Percentiles rank a stretch among this genome's conserved stretches.
Evolutionary conservation across 2,113 vertebrate genomes (phyloP).

Genomic region (Motacilla tschutschensis): DNA sequence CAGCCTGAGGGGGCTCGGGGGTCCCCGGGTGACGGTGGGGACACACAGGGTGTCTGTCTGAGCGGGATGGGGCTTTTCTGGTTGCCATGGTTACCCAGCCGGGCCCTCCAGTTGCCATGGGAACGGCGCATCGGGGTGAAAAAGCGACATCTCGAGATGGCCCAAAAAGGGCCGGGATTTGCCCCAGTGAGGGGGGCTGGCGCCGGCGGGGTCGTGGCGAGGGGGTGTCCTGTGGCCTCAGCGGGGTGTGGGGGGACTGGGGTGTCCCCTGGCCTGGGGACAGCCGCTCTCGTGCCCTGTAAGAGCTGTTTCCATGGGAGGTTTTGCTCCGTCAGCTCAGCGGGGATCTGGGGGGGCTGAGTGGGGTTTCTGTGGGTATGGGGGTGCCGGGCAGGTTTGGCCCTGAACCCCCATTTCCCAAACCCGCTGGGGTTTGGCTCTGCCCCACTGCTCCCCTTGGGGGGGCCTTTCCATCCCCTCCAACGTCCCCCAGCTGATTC

Average conservation of each 20-base stretch:
- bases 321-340: background rate
- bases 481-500: background rate
- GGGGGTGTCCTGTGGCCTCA: background rate
- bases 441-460: background rate
- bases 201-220: fast-evolving
- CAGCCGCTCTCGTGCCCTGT: background rate
- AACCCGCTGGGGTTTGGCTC: background rate
- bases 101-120: slow-evolving; percentile 73
- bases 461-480: background rate
- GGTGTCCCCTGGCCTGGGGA: background rate
- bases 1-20: background rate
- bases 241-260: fast-evolving
- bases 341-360: too few relatives aligned
- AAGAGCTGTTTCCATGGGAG: fast-evolving
- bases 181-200: fast-evolving
- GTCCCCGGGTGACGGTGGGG: background rate
- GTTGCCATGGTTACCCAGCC: slow-evolving; percentile 72
- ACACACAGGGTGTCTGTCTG: background rate
- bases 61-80: slow-evolving; percentile 46
- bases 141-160: background rate
- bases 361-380: fast-evolving
- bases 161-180: slow-evolving; percentile 10
- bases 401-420: background rate
- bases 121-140: slow-evolving; percentile 35
- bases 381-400: background rate